phyloP scores from a whole-genome alignment of 2,888 invertebrate genomes.

The Teleiodes luculella region DNA sequence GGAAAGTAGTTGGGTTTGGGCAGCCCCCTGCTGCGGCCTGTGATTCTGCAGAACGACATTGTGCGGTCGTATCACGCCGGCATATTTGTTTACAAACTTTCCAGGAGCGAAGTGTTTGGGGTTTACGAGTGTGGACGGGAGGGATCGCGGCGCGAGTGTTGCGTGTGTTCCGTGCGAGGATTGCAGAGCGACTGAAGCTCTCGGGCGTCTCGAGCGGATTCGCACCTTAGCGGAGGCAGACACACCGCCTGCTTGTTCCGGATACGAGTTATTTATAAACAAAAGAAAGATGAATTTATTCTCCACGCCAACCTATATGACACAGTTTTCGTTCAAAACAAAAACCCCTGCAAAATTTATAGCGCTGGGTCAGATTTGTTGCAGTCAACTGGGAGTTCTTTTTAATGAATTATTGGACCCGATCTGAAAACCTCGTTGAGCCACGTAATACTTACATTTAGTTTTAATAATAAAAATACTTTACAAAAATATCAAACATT shows the following conservation, averaged over 20 bases:
- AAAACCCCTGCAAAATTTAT: slow-evolving; percentile 33
- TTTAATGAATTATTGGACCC: slow-evolving; percentile 24
- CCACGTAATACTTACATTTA: slow-evolving; percentile 25
- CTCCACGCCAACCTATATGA: slow-evolving; percentile 63
- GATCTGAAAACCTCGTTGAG: slow-evolving; percentile 15
- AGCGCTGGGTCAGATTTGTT: slow-evolving; percentile 27
- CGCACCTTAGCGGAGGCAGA: slow-evolving; percentile 67
- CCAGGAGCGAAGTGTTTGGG: slow-evolving; percentile 31
- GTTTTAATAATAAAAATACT: slow-evolving; percentile 4
- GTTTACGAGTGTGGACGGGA: slow-evolving; percentile 39
- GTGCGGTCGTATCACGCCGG: slow-evolving; percentile 43
- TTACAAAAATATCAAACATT: neutral
- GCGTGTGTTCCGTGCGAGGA: slow-evolving; percentile 55
- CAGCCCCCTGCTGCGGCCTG: slow-evolving; percentile 87
- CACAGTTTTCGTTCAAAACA: slow-evolving; percentile 63
- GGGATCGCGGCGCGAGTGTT: slow-evolving; percentile 42
- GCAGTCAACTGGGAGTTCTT: slow-evolving; percentile 22
- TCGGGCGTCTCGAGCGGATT: slow-evolving; percentile 37
- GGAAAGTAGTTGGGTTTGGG: slow-evolving; percentile 91
- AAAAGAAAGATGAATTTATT: slow-evolving; percentile 68
- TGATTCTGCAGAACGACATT: slow-evolving; percentile 89
- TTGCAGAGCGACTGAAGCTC: slow-evolving; percentile 55
- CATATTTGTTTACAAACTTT: slow-evolving; percentile 64
- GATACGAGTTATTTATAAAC: slow-evolving; percentile 74
- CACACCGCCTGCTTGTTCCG: slow-evolving; percentile 74